Conservation (phyloP, 2,888 invertebrate species). For the Eristalinus aeneus region DNA sequence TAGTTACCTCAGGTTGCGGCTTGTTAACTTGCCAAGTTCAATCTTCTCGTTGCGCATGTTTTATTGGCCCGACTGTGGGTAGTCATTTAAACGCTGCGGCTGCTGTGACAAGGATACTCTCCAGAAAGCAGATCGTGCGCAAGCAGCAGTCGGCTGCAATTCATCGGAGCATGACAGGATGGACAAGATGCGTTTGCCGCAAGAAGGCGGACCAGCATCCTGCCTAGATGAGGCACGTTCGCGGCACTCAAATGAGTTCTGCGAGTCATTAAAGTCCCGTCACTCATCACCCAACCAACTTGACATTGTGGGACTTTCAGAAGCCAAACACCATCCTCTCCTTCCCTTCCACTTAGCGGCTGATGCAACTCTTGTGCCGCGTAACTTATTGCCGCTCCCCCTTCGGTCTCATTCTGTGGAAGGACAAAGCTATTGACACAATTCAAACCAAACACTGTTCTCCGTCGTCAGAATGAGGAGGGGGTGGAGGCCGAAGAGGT, state of each 20-base stretch:
- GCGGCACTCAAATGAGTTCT: background rate
- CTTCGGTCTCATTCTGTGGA: background rate
- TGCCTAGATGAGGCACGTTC: background rate
- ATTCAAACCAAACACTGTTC: slow-evolving; percentile 39
- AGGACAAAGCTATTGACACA: slow-evolving; percentile 59
- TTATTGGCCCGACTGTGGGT: slow-evolving; percentile 54
- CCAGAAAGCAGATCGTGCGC: background rate
- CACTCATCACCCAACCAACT: background rate
- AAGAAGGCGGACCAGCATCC: background rate
- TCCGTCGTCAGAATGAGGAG: background rate
- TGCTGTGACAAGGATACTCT: slow-evolving; percentile 51
- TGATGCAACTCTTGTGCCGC: background rate
- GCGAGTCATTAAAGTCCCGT: background rate
- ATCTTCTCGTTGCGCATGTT: slow-evolving; percentile 54
- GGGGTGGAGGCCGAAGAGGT: too few species aligned
- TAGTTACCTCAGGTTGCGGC: background rate
- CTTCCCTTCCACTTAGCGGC: background rate
- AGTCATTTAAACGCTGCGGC: slow-evolving; percentile 62
- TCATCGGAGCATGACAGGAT: slow-evolving; percentile 57
- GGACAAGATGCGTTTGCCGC: background rate
- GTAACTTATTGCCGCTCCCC: slow-evolving; percentile 3
- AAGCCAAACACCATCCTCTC: background rate
- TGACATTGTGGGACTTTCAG: background rate
- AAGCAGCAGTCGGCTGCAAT: slow-evolving; percentile 44
- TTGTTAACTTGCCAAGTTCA: slow-evolving; percentile 24